A percentile compares a stretch with the other conserved stretches of the same genome.
Evolutionary conservation across 2,888 invertebrate genomes (phyloP).

Genomic region (Tuberolachnus salignus): DNA sequence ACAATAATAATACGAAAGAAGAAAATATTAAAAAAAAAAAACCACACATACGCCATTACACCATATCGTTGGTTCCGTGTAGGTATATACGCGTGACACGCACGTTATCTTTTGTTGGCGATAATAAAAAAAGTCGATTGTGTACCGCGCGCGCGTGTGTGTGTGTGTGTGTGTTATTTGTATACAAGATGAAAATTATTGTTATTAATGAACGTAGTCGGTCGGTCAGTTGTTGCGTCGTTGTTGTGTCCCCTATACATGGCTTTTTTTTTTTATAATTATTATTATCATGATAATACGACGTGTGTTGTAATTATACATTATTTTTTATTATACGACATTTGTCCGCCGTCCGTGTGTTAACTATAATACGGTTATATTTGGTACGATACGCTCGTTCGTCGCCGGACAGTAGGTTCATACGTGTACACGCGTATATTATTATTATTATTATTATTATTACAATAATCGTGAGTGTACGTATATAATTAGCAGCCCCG

Average conservation of each 20-base stretch:
- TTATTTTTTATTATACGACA: background rate
- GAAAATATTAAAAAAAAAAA: constrained; percentile 1
- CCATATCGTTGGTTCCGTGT: constrained; percentile 15
- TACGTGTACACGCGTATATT: too few relatives aligned
- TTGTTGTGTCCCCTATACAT: constrained; percentile 12
- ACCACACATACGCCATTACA: background rate
- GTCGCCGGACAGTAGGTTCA: too few relatives aligned
- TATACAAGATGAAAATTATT: constrained; percentile 27
- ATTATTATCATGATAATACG: background rate
- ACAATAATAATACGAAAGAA: background rate
- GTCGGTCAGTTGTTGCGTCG: constrained; percentile 21
- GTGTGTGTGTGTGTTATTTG: background rate
- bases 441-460: too few relatives aligned
- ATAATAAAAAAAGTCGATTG: constrained; percentile 15
- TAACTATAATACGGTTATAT: background rate
- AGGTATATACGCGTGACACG: constrained; percentile 41
- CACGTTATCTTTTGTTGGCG: constrained; percentile 13
- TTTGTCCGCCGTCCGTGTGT: background rate
- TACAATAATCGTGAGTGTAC: background rate
- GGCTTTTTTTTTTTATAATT: background rate
- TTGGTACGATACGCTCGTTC: background rate
- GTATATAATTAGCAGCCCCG: constrained; percentile 34
- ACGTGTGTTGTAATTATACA: too few relatives aligned
- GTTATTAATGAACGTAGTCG: constrained; percentile 18
- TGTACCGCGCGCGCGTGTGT: background rate